Evolutionary conservation across 1,140 invertebrate species (phyloP).

Genomic region (Laupala kohalensis): DNA sequence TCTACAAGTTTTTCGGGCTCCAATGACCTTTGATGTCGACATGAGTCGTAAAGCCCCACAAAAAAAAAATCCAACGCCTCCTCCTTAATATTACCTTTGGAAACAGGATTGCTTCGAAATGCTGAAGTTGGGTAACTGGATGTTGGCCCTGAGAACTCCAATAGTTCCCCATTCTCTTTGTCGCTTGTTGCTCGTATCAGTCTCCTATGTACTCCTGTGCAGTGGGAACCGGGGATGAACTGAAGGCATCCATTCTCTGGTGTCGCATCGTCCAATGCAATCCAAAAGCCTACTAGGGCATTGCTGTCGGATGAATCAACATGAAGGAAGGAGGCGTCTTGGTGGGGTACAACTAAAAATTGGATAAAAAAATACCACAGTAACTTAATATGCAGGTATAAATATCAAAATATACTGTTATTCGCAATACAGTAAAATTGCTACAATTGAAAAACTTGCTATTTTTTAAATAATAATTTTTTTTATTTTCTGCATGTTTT

Average conservation of each 20-base stretch:
- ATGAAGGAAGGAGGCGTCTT: conserved; percentile 76
- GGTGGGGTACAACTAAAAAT: conserved; percentile 66
- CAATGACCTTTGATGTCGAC: too few species aligned
- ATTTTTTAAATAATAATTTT: too few species aligned
- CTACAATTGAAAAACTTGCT: too few species aligned
- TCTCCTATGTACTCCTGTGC: conserved; percentile 57
- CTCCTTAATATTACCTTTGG: conserved; percentile 70
- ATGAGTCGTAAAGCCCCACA: too few species aligned
- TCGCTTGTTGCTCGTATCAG: conserved; percentile 48
- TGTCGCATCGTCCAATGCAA: conserved; percentile 85
- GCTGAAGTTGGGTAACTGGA: conserved; percentile 58
- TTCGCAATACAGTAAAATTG: too few species aligned
- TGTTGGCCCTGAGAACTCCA: conserved; percentile 48
- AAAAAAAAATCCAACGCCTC: too few species aligned
- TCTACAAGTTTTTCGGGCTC: too few species aligned
- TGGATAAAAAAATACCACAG: not conserved
- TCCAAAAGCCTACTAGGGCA: conserved; percentile 81
- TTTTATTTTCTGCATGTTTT: too few species aligned
- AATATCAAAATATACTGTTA: too few species aligned
- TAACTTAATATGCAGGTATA: not conserved
- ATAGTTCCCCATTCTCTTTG: conserved; percentile 39
- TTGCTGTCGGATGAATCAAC: conserved; percentile 35
- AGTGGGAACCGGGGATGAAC: conserved; percentile 84
- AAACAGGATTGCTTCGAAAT: conserved; percentile 66
- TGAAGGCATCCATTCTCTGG: conserved; percentile 88